Percentiles rank a stretch among this genome's conserved stretches.
Evolutionary conservation across 2,113 vertebrate genomes (phyloP).

Genomic region (Caretta caretta): DNA sequence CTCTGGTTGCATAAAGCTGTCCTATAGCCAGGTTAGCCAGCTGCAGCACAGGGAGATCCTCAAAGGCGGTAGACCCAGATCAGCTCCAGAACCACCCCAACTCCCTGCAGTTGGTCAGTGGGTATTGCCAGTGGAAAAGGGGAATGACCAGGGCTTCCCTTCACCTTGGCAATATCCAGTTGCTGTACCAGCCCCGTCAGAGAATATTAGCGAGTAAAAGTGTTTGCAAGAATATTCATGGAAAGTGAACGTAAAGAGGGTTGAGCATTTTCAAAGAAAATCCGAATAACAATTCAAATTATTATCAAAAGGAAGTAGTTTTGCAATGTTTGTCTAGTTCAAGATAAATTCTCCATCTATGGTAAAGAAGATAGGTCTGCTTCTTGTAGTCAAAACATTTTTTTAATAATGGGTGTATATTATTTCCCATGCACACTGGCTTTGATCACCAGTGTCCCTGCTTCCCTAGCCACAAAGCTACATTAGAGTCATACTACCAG

Average conservation of each 20-base stretch:
- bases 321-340: neutral
- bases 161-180: neutral
- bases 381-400: neutral
- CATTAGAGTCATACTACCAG: neutral
- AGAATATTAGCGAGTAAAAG: neutral
- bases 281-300: neutral
- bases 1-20: neutral
- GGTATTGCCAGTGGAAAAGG: too few relatives aligned
- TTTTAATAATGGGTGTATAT: neutral
- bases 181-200: neutral
- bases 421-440: neutral
- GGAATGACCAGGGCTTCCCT: neutral
- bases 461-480: neutral
- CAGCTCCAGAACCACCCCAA: neutral
- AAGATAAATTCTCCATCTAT: neutral
- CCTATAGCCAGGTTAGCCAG: neutral
- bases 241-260: neutral
- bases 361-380: neutral
- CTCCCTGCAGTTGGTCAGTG: neutral
- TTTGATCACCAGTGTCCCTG: neutral
- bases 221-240: neutral
- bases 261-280: neutral
- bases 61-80: neutral
- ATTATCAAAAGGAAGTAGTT: neutral
- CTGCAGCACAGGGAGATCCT: neutral